Percentiles rank a stretch among this genome's conserved stretches.
These are phyloP conservation scores for Scaeva pyrastri DNA, from an alignment of 2,888 invertebrate genomes.

Conservation along the genomic window DNA sequence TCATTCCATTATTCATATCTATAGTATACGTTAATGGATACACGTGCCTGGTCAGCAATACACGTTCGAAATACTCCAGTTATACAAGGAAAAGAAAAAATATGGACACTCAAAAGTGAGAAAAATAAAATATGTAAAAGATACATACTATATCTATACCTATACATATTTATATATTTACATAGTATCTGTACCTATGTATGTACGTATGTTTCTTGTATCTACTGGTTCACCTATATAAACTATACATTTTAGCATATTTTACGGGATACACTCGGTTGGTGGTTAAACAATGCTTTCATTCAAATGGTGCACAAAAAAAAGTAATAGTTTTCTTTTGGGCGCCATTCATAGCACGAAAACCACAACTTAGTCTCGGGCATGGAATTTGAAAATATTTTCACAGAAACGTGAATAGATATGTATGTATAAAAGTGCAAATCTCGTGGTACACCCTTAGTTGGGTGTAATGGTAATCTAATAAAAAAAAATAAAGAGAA, in stretches of 20 bases:
- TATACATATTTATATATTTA: background rate
- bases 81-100: conserved; percentile 33
- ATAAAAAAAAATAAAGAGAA: conserved; percentile 34
- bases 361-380: conserved; percentile 47
- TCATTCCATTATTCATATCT: conserved; percentile 48
- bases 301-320: conserved; percentile 16
- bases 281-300: conserved; percentile 41
- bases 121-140: conserved; percentile 27
- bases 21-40: conserved; percentile 40
- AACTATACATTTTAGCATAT: conserved; percentile 21
- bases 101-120: conserved; percentile 15
- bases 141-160: no score
- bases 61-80: conserved; percentile 60
- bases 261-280: conserved; percentile 38
- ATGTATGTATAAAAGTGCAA: conserved; percentile 43
- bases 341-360: conserved; percentile 36
- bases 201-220: no score
- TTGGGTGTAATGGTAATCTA: conserved; percentile 52
- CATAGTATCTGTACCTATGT: no score
- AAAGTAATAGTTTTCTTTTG: conserved; percentile 26
- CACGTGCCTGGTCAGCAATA: conserved; percentile 67
- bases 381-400: conserved; percentile 60
- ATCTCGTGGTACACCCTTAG: conserved; percentile 51
- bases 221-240: no score
- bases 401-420: conserved; percentile 38